Evolutionary conservation across 2,888 invertebrate species (phyloP), one percentile per base, ranked within the genome.

Genomic region (Mechanitis mazaeus): DNA sequence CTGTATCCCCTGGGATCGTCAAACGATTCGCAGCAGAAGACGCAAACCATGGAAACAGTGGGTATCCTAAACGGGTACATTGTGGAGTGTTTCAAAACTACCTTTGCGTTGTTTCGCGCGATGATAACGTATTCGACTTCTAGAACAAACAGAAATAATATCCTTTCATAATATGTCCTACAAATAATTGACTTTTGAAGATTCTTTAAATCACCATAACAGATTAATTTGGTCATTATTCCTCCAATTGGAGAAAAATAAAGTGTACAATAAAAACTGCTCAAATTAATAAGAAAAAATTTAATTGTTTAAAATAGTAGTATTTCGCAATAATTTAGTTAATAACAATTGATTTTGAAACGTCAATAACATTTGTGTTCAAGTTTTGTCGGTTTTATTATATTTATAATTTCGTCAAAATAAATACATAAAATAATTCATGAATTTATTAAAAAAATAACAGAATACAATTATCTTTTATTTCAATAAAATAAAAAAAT

Each of bases 51-150:
- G 20, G 82, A 82, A 64, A 84, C 87, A 75, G 85, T 84, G 75
- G 84, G 84, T 55, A 88, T 86, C 64, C 87, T 75, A 77, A 89
- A 89, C 46, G 88, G 88, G 70, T 83, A 85, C 46, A 87, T 87
- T 65, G 87, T 88, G n/a, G 87, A 81, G 76, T 74, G 78, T 63
- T 81, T 78, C 68, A 89, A 73, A 66, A 89, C 76, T 61, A 73
- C 75, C 73, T 83, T 83, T 66, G 87, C 87, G 79, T 89, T 89
- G 67, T 77, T 72, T 69, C 87, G 80, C 69, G 81, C 78, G 76
- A 76, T 71, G 76, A 74, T 65, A 77, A 81, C 77, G 75, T 76
- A 76, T 77, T 79, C 78, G 75, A 72, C 66, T 72, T 80, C 85
- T 86, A 86, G 79, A 86, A 86, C 85, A 85, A 84, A 85, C 73